phyloP scores from a whole-genome alignment of 2,113 vertebrate species.

The Mustela nigripes region DNA sequence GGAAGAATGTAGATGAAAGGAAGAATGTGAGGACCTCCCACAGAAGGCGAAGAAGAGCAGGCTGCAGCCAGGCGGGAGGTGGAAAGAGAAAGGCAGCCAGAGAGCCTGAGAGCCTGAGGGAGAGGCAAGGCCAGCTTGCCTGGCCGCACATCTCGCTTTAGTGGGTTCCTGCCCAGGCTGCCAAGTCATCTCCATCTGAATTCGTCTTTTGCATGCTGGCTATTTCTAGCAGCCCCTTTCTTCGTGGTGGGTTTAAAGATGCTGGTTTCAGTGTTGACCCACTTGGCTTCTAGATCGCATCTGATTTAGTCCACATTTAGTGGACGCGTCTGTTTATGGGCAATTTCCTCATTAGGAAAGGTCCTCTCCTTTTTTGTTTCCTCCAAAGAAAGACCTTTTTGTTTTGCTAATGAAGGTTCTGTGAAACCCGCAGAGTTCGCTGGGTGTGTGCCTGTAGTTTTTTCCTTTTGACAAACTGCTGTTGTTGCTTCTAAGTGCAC shows the following conservation, averaged over 20 bases:
- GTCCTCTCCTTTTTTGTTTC: background rate
- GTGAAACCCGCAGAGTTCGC: background rate
- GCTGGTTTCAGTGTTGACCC: background rate
- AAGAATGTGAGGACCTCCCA: background rate
- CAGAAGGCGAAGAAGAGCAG: background rate
- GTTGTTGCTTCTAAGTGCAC: background rate
- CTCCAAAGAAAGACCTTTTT: background rate
- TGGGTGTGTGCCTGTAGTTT: background rate
- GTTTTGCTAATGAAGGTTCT: background rate
- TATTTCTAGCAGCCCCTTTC: background rate
- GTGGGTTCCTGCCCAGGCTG: background rate
- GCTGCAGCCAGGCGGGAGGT: background rate
- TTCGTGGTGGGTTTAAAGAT: background rate
- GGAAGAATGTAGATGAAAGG: background rate
- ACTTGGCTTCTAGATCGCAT: background rate
- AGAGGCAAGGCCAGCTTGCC: background rate
- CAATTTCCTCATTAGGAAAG: background rate
- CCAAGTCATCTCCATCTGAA: background rate
- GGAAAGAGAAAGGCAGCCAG: background rate
- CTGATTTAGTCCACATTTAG: background rate
- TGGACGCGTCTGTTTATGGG: background rate
- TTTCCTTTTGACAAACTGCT: background rate
- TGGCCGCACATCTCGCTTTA: background rate
- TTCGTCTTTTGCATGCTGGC: background rate
- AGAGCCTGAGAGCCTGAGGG: fast-evolving